A percentile compares a stretch with the other conserved stretches of the same genome.
Conservation (phyloP, 2,113 vertebrate species). For the Chitala chitala region DNA sequence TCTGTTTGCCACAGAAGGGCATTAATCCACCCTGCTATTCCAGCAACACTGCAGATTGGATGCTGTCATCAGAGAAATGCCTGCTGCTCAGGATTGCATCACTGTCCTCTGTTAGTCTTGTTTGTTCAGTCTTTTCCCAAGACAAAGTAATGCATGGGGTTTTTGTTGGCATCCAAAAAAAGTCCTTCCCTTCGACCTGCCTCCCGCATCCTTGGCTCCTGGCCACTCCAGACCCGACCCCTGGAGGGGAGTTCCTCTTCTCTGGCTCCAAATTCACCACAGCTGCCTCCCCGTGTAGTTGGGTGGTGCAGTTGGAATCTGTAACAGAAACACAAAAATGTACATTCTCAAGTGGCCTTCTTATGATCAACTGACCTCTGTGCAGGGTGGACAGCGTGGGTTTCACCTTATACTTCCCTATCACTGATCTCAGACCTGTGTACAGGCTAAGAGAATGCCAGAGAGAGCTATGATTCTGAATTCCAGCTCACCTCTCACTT, state of each 20-base stretch:
- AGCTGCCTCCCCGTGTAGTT: constrained; percentile 93
- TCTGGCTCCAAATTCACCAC: constrained; percentile 68
- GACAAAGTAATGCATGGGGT: constrained; percentile 13
- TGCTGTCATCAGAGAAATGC: neutral
- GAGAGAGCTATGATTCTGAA: neutral
- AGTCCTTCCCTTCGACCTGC: neutral
- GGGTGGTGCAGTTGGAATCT: constrained; percentile 96
- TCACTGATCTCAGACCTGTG: constrained; percentile 7
- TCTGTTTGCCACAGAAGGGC: neutral
- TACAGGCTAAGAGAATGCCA: neutral
- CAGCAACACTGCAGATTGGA: neutral
- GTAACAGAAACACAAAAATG: constrained; percentile 39
- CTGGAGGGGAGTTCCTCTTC: neutral
- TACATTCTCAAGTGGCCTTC: neutral
- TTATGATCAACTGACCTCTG: neutral
- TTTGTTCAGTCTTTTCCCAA: neutral
- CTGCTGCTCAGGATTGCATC: neutral
- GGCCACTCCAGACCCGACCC: neutral
- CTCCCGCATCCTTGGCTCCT: neutral
- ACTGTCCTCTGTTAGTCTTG: neutral
- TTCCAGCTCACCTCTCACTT: neutral
- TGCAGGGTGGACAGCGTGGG: neutral
- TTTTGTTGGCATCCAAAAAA: constrained; percentile 12
- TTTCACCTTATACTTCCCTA: neutral
- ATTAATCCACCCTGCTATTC: neutral